These are phyloP conservation scores for Lissocephala sabroskyi DNA, from an alignment of 2,888 invertebrate species.

Conservation along the genomic window DNA sequence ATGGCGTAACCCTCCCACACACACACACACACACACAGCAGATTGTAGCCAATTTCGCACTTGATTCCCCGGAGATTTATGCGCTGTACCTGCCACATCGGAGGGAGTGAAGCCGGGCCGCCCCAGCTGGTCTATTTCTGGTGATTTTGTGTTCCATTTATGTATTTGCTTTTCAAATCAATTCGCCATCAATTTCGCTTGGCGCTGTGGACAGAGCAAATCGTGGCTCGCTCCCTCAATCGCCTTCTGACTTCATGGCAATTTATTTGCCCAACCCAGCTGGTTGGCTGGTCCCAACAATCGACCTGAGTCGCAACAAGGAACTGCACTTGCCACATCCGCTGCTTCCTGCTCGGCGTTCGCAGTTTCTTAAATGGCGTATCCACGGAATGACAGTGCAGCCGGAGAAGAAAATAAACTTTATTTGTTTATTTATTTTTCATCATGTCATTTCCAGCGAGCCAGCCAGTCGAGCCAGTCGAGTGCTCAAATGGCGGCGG, in stretches of 20 bases:
- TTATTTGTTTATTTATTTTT: constrained; percentile 54
- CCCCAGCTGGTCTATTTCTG: no score
- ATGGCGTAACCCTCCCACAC: no score
- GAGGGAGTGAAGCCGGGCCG: no score
- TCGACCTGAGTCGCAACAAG: constrained; percentile 24
- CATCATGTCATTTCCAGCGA: constrained; percentile 54
- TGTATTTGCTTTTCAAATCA: constrained; percentile 60
- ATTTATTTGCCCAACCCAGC: constrained; percentile 55
- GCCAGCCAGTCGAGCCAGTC: neutral
- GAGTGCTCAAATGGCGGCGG: neutral
- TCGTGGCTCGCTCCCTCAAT: constrained; percentile 34
- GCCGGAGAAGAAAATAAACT: constrained; percentile 5
- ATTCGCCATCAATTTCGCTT: constrained; percentile 59
- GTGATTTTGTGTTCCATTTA: no score
- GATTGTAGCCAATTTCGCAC: constrained; percentile 33
- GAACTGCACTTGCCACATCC: constrained; percentile 50
- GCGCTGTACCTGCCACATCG: constrained; percentile 31
- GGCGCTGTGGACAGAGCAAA: constrained; percentile 27
- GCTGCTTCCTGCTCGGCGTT: neutral
- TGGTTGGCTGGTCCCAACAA: no score
- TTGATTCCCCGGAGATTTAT: constrained; percentile 49
- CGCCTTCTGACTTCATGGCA: constrained; percentile 37
- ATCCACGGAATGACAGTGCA: constrained; percentile 12
- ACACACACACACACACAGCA: no score
- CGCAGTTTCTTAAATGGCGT: no score